Evolutionary conservation across 2,888 invertebrate species (phyloP), one percentile per base, ranked within the genome.

Genomic region (Muschampia staudingeri): DNA sequence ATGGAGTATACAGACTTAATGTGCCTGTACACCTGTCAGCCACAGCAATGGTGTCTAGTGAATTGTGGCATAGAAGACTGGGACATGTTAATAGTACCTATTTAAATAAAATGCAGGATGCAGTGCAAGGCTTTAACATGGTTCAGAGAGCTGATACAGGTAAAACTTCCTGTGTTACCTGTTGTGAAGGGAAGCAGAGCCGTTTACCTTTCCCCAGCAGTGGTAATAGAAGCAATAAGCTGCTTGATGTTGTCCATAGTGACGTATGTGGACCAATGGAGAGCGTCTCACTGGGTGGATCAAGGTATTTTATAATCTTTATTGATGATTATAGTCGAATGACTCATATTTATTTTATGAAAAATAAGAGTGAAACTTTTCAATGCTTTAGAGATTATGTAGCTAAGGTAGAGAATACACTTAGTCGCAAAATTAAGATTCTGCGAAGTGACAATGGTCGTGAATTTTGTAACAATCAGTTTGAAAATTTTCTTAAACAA

Each of bases 51-150:
- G 25, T 61, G 25, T 61, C 61, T 12, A 25, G 25, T 25, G 25
- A 61, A 12, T 25, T 61, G 61, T 61, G 61, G 61, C 61, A 61
- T 25, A 12, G 61, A 61, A 61, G 61, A 5, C 61, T 61, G 25
- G 61, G 61, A 12, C 61, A 61, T 61, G 61, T 61, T 25, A 61
- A 25, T 61, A 61, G 12, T 25, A 61, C 61, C 12, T 61, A 61
- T 4, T 4, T 61, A 12, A 61, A 61, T 61, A 61, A 61, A 25
- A 61, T 61, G 61, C 25, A 25, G n/a, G 25, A 5, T 61, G 61
- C 61, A 11, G 61, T 61, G 25, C 25, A 61, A 61, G 61, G 61
- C 12, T 61, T 61, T 61, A 61, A 61, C 25, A 61, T 61, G 61
- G 19, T 12, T 25, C 19, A 61, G 12, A 61, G 25, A 25, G 25